A percentile compares a stretch with the other conserved stretches of the same genome.
These are phyloP conservation scores for Halocaridina rubra DNA, from an alignment of 2,888 invertebrate genomes.

Conservation along the genomic window DNA sequence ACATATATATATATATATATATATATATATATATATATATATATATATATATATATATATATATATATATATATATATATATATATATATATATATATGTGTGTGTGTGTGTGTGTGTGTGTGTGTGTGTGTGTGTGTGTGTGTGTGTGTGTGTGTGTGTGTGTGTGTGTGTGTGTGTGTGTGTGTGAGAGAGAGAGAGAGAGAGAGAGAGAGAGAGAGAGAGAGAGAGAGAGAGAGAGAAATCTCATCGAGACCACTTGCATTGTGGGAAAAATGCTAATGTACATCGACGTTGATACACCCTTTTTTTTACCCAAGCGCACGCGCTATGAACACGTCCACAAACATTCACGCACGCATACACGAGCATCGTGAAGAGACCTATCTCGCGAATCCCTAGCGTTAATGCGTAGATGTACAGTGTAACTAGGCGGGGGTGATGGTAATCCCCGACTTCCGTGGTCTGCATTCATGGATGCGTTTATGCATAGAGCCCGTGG, in stretches of 20 bases:
- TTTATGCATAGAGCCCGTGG: too few relatives aligned
- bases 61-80: not conserved
- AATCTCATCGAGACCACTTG: too few relatives aligned
- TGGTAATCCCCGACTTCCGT: too few relatives aligned
- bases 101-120: not conserved
- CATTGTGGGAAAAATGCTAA: too few relatives aligned
- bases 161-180: not conserved
- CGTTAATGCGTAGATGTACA: too few relatives aligned
- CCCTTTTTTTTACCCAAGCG: too few relatives aligned
- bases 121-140: not conserved
- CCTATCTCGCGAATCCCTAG: too few relatives aligned
- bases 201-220: not conserved
- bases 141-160: not conserved
- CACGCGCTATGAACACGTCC: too few relatives aligned
- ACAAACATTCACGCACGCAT: too few relatives aligned
- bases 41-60: not conserved
- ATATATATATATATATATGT: not conserved
- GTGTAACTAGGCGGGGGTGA: not conserved
- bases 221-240: not conserved
- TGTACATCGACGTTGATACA: too few relatives aligned
- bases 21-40: not conserved
- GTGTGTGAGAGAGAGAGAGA: not conserved
- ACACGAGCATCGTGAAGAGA: too few relatives aligned
- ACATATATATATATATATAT: not conserved
- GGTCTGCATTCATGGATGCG: too few relatives aligned